A percentile compares a stretch with the other conserved stretches of the same genome.
Conservation (phyloP, 2,113 vertebrate genomes). For the Picathartes gymnocephalus region DNA sequence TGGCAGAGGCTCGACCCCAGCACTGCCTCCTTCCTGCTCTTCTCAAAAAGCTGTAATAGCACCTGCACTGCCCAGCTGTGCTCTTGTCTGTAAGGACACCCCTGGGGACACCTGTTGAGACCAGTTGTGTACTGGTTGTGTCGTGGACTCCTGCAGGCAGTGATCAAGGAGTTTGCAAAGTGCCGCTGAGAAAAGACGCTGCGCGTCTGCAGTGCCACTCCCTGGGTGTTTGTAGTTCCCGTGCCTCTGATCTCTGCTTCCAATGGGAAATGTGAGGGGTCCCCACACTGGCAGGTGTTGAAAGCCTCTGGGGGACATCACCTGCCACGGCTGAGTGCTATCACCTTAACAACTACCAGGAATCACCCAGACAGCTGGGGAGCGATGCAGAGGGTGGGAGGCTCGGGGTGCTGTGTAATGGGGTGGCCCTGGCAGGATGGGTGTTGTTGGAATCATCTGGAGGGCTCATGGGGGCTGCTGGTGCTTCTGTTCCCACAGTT, state of each 20-base stretch:
- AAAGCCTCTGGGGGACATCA: background rate
- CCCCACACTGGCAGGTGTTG: fast-evolving
- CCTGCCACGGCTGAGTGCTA: background rate
- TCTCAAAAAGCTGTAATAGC: fast-evolving
- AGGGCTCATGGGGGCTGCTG: fast-evolving
- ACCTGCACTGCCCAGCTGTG: fast-evolving
- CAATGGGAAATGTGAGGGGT: background rate
- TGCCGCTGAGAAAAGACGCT: background rate
- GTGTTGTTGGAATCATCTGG: background rate
- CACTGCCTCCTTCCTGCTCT: background rate
- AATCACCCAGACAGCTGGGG: background rate
- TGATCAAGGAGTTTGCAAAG: background rate
- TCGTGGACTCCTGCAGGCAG: background rate
- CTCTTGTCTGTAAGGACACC: no score
- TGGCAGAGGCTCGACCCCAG: background rate
- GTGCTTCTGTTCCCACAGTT: background rate
- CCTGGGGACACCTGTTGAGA: background rate
- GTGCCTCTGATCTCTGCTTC: background rate
- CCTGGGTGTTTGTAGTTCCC: background rate
- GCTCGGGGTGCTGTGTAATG: background rate
- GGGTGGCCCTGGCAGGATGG: background rate
- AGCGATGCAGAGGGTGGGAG: fast-evolving
- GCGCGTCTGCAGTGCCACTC: fast-evolving
- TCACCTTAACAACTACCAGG: fast-evolving
- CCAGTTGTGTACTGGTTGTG: background rate